Conservation (phyloP, 2,113 vertebrate genomes). For the Trematocara stigmaticum region DNA sequence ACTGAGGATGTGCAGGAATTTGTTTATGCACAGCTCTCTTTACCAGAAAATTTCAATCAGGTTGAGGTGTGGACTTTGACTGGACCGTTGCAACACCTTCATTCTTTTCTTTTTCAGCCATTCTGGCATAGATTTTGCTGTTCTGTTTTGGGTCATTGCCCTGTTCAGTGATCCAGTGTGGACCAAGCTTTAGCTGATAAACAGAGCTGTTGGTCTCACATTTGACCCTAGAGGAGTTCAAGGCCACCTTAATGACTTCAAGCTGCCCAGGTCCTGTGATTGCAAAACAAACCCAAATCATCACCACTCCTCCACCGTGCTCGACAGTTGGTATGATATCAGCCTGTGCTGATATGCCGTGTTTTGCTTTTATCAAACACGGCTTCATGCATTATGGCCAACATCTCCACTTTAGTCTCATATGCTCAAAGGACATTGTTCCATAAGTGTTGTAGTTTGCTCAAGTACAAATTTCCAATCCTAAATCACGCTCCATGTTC, state of each 20-base stretch:
- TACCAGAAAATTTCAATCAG: not conserved
- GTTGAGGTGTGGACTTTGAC: not conserved
- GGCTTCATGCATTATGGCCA: not conserved
- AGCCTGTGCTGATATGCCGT: not conserved
- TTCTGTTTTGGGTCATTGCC: not conserved
- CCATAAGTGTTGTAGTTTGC: not conserved
- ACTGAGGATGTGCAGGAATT: not conserved
- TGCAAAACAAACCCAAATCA: not conserved
- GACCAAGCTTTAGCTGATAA: not conserved
- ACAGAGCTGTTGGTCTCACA: not conserved
- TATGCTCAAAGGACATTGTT: not conserved
- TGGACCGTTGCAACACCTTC: not conserved
- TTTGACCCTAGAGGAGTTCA: not conserved
- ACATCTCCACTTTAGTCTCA: not conserved
- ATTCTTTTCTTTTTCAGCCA: not conserved
- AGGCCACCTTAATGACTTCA: not conserved
- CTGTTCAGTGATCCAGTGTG: not conserved
- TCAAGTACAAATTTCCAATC: not conserved
- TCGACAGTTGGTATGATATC: not conserved
- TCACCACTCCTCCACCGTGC: not conserved
- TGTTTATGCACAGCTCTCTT: not conserved
- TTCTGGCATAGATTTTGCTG: not conserved
- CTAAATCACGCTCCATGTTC: not conserved
- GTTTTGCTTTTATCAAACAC: not conserved
- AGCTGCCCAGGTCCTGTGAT: not conserved